Conservation (phyloP, 2,797 vertebrate species). For the Tenualosa thibaudeaui region DNA sequence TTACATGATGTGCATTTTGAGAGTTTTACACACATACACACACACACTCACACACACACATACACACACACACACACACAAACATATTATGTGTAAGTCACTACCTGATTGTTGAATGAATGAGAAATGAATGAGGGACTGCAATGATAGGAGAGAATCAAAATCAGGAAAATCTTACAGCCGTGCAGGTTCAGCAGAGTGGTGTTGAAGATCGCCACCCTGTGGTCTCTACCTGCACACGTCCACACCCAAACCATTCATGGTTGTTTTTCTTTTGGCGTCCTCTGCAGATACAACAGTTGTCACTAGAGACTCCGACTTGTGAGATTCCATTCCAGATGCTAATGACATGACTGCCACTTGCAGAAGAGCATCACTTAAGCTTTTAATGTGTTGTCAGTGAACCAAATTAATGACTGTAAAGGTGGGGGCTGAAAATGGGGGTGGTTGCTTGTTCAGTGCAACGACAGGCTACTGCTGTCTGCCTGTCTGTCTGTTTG, state of each 20-base stretch:
- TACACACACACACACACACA: too few species aligned
- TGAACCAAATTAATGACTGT: background rate
- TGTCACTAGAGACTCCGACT: background rate
- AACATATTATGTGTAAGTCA: too few species aligned
- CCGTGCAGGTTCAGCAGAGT: background rate
- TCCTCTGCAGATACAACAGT: background rate
- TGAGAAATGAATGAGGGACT: background rate
- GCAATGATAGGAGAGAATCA: background rate
- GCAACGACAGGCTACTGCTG: background rate
- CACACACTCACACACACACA: too few species aligned
- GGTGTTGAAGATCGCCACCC: constrained; percentile 6
- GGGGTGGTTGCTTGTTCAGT: background rate
- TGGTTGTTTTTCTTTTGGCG: background rate
- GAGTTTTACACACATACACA: too few species aligned
- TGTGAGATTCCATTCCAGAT: background rate
- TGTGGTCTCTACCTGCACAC: background rate
- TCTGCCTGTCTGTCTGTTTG: background rate
- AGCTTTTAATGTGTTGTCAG: background rate
- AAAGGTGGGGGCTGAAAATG: background rate
- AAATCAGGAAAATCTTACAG: background rate
- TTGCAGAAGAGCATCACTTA: background rate
- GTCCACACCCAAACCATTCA: background rate
- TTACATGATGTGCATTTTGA: too few species aligned
- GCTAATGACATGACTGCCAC: background rate
- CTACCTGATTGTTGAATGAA: background rate